Evolutionary conservation across 2,113 vertebrate genomes (phyloP), one percentile per base, ranked within the genome.

Genomic region (Labrus mixtus): DNA sequence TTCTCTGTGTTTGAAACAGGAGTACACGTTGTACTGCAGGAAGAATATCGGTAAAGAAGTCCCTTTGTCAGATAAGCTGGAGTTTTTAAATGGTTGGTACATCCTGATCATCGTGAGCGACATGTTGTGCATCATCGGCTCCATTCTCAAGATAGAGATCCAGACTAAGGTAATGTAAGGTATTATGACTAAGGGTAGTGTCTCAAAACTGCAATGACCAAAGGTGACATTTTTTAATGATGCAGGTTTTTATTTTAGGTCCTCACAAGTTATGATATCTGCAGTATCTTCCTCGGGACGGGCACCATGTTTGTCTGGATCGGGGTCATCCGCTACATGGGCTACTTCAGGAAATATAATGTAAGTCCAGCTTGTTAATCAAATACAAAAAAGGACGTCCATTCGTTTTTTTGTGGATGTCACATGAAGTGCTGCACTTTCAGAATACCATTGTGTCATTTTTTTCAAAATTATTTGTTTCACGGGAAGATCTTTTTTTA

Each of bases 241-340:
- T 0, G 6, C n/a, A n/a, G 8, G 13, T 51, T 2, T 54, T 63
- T 79, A 45, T 41, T 67, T 1, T 36, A 99, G 98, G 95, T 95
- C 73, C 91, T 98, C 46, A 95, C 95, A 2, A 98, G 95, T 92
- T 99, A 99, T 0, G 97, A 98, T 8, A 83, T 98, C 61, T 99
- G 97, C 85, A 98, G 98, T 90, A 98, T 99, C 83, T 95, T 99
- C 19, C 94, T 99, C 0, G 97, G 98, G 61, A 96, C 92, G 0
- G 96, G 97, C 23, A 99, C 98, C 62, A 95, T 99, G 96, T 94
- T 99, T 0, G 97, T 97, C 60, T 99, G 98, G 97, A 95, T 98
- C 22, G 97, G 97, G 29, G 95, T 96, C 65, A 96, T 99, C 82
- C 96, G 97, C 54, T 99, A 98, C 89, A 93, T 99, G 73, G 95